A percentile compares a stretch with the other conserved stretches of the same genome.
phyloP scores from a whole-genome alignment of 2,797 vertebrate genomes.

The Rhincodon typus region DNA sequence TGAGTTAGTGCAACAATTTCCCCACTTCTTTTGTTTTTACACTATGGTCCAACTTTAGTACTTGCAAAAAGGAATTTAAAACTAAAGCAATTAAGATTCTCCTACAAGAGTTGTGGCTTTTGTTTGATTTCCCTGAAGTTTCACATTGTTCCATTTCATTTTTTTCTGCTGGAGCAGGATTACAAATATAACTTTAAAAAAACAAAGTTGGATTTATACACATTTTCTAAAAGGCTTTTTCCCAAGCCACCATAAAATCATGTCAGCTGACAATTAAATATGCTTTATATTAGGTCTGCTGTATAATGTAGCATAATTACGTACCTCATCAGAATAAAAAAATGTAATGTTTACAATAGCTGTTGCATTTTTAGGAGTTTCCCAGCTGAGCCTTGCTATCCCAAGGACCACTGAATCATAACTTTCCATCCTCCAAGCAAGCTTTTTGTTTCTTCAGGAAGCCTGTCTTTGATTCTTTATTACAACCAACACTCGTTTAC shows the following conservation, averaged over 20 bases:
- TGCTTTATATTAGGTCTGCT: neutral
- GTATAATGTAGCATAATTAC: neutral
- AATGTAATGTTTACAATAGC: neutral
- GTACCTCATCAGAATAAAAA: neutral
- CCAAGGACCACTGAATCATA: conserved; percentile 61
- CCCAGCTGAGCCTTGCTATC: conserved; percentile 78
- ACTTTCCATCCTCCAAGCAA: conserved; percentile 41
- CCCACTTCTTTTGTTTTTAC: conserved; percentile 51
- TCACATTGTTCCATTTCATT: conserved; percentile 40
- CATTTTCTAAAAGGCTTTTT: neutral
- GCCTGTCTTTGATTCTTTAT: conserved; percentile 47
- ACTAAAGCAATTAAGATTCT: neutral
- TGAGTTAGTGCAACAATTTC: conserved; percentile 47
- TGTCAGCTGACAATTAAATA: conserved; percentile 1
- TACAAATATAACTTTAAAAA: conserved; percentile 27
- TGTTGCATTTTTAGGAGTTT: conserved; percentile 44
- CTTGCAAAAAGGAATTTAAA: neutral
- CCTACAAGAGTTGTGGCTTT: neutral
- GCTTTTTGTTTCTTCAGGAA: conserved; percentile 50
- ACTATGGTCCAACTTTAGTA: conserved; percentile 40
- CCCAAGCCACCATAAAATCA: neutral
- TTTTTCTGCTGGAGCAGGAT: conserved; percentile 42
- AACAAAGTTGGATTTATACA: neutral
- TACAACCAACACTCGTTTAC: conserved; percentile 47
- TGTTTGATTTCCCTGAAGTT: neutral